Evolutionary conservation across 2,797 vertebrate genomes (phyloP).

Genomic region (Scarus forsteni): DNA sequence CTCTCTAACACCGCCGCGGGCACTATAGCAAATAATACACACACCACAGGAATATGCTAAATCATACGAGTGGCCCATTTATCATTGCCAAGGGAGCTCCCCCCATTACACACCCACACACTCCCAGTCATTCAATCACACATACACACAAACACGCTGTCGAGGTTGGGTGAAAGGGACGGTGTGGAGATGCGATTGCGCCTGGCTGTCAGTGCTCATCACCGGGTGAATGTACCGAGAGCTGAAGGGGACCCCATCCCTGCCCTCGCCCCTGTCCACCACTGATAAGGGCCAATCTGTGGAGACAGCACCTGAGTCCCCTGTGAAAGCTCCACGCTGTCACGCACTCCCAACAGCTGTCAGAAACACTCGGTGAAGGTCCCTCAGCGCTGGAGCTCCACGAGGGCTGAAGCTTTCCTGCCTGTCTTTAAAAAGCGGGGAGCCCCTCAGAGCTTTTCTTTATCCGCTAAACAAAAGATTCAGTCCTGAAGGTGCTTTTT

Average conservation of each 20-base stretch:
- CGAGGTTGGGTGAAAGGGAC: slow-evolving; percentile 34
- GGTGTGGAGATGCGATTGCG: slow-evolving; percentile 66
- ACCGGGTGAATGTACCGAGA: slow-evolving; percentile 57
- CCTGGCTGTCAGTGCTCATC: slow-evolving; percentile 71
- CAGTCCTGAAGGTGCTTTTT: slow-evolving; percentile 26
- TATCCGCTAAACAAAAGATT: slow-evolving; percentile 47
- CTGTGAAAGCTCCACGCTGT: slow-evolving; percentile 59
- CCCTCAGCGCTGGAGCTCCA: slow-evolving; percentile 35
- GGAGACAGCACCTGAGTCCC: slow-evolving; percentile 73
- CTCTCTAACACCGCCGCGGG: slow-evolving; percentile 43
- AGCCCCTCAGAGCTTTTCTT: slow-evolving; percentile 21
- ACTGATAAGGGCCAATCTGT: slow-evolving; percentile 77
- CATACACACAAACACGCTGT: slow-evolving; percentile 10
- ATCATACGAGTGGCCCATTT: slow-evolving; percentile 73
- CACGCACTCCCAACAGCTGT: slow-evolving; percentile 68
- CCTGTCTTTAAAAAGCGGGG: slow-evolving; percentile 1
- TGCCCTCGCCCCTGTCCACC: slow-evolving; percentile 54
- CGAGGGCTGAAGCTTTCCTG: slow-evolving; percentile 16
- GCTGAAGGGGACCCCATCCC: slow-evolving; percentile 30
- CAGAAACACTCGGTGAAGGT: slow-evolving; percentile 49
- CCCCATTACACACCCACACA: slow-evolving; percentile 41
- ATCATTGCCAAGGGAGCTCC: slow-evolving; percentile 71
- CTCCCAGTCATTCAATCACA: slow-evolving; percentile 47
- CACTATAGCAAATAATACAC: slow-evolving; percentile 65
- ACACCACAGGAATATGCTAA: slow-evolving; percentile 76